A percentile compares a stretch with the other conserved stretches of the same genome.
phyloP scores from a whole-genome alignment of 2,888 invertebrate genomes.

The Drosophila borborema region DNA sequence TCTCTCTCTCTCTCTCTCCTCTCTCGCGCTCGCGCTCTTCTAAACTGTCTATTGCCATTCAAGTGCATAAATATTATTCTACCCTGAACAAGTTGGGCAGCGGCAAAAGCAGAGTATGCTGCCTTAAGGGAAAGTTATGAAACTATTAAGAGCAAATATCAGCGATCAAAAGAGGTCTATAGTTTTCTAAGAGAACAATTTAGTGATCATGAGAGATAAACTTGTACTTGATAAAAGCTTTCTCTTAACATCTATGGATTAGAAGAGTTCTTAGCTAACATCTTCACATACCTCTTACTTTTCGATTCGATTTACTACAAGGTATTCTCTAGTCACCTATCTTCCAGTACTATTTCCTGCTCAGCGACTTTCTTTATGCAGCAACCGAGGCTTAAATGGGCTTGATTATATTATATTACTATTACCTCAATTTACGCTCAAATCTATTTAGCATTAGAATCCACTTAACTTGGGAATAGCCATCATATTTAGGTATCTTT shows the following conservation, averaged over 20 bases:
- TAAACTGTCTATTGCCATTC: slow-evolving; percentile 54
- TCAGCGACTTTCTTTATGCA: neutral
- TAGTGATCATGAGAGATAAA: too few species aligned
- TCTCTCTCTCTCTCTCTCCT: neutral
- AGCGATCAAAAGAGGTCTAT: neutral
- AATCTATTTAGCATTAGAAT: neutral
- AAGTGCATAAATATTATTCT: slow-evolving; percentile 73
- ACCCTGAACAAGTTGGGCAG: neutral
- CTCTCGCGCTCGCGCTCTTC: neutral
- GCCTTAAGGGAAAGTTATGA: neutral
- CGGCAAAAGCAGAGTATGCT: neutral
- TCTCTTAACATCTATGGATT: too few species aligned
- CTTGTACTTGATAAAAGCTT: neutral
- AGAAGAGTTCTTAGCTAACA: too few species aligned
- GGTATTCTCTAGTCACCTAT: neutral
- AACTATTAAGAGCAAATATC: neutral
- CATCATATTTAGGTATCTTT: neutral
- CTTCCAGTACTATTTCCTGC: too few species aligned
- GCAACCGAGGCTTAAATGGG: neutral
- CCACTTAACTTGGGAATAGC: neutral
- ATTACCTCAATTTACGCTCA: too few species aligned
- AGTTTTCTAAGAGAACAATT: neutral
- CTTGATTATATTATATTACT: neutral
- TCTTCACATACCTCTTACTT: too few species aligned
- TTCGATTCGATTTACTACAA: neutral